Conservation (phyloP, 2,888 invertebrate genomes). For the Eristalis tenax region DNA sequence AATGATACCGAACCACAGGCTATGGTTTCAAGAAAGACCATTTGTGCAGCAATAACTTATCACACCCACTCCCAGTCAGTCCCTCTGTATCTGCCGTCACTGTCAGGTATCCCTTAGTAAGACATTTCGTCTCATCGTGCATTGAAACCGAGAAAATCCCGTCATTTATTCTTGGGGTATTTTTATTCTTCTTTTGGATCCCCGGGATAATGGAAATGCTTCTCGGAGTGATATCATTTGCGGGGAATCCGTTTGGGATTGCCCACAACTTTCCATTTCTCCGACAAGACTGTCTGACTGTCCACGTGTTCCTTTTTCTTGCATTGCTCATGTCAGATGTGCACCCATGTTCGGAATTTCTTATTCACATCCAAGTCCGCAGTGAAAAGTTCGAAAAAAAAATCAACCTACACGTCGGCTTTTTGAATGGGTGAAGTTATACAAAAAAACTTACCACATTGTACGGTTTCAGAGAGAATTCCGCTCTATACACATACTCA, state of each 20-base stretch:
- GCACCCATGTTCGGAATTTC: background rate
- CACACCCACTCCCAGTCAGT: background rate
- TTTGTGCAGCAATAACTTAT: constrained; percentile 35
- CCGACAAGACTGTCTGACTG: constrained; percentile 21
- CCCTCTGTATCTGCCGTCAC: background rate
- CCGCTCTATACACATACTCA: background rate
- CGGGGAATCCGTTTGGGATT: constrained; percentile 30
- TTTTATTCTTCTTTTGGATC: background rate
- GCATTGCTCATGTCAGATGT: background rate
- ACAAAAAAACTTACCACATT: background rate
- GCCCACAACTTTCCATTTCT: constrained; percentile 19
- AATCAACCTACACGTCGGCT: background rate
- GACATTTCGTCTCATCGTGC: constrained; percentile 18
- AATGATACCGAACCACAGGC: constrained; percentile 18
- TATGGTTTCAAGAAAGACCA: constrained; percentile 16
- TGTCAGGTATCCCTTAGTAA: constrained; percentile 12
- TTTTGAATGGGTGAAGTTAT: background rate
- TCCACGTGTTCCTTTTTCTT: constrained; percentile 3
- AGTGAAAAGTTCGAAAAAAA: background rate
- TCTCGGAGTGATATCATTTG: constrained; percentile 29
- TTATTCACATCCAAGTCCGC: background rate
- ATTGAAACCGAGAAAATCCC: constrained; percentile 2
- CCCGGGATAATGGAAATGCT: constrained; percentile 12
- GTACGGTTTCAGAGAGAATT: background rate
- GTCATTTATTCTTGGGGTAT: no score